Conservation (phyloP, 2,888 invertebrate species). For the Cotesia congregata region DNA sequence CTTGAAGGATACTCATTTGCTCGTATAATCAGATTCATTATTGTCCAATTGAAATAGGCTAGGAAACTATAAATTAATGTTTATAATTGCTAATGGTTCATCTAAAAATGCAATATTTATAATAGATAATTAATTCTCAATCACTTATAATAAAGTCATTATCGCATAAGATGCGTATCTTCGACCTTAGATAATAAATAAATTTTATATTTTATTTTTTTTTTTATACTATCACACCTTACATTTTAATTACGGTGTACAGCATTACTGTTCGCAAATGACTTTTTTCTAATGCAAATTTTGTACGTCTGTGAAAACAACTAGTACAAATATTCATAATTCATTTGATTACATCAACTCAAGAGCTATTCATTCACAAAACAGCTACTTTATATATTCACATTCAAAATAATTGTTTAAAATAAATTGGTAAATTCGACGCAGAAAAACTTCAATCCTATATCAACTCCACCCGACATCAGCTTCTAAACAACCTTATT, state of each 20-base stretch:
- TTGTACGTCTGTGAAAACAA: too few species aligned
- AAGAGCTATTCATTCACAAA: not conserved
- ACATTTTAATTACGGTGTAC: too few species aligned
- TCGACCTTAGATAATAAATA: too few species aligned
- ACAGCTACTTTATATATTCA: not conserved
- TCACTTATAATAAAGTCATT: too few species aligned
- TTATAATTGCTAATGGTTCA: not conserved
- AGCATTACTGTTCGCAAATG: too few species aligned
- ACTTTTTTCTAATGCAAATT: too few species aligned
- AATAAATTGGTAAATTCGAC: slow-evolving; percentile 29
- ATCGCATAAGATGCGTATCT: too few species aligned
- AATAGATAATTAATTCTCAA: too few species aligned
- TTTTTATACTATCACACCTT: too few species aligned
- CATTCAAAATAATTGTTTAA: not conserved
- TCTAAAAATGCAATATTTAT: not conserved
- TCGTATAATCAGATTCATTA: slow-evolving; percentile 46
- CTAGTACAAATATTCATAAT: too few species aligned
- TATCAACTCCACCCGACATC: slow-evolving; percentile 27
- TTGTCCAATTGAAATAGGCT: slow-evolving; percentile 42
- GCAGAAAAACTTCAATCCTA: slow-evolving; percentile 6
- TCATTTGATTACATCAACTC: too few species aligned
- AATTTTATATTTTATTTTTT: too few species aligned
- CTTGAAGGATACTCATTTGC: slow-evolving; percentile 48
- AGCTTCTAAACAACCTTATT: slow-evolving; percentile 15
- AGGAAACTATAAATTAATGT: slow-evolving; percentile 46